Base-by-base conservation (phyloP, 2,797 vertebrate genomes). In the Molossus molossus region DNA sequence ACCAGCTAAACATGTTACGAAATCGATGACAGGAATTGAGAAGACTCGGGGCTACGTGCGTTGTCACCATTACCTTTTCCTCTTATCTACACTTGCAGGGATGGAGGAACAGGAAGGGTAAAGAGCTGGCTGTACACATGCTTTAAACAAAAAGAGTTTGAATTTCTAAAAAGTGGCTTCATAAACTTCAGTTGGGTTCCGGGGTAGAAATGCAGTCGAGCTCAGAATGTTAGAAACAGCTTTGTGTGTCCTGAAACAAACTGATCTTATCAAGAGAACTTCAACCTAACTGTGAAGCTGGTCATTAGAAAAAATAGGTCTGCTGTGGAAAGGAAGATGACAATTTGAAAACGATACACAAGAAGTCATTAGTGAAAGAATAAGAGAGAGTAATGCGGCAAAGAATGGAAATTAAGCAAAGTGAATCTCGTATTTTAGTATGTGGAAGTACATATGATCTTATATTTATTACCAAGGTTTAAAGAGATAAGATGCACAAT, bases 101-200 rank as follows among this genome's bases (percentile, higher is more conserved):
- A 40, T 82, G 10, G 23, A 88, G 12, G 18, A 11, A 75, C 3
- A 83, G 15, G 62, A 69, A 13, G 79, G 45, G 13, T 72, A n/a
- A 85, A 58, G 15, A 86, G 37, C 21, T 96, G 20, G 6, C 20
- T 95, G 95, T 92, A 85, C 82, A 82, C 15, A 58, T 69, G 23
- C n/a, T 82, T 95, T 80, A 87, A 84, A 84, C 85, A 20, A 95
- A 85, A 77, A 1, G 23, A 70, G n/a, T 84, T 72, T 90, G 33
- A 18, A 29, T 84, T 90, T 92, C 40, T 87, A 73, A 96, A 95
- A 92, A 91, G 40, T 62, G 37, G 21, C 27, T 88, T 85, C 20
- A 62, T 72, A 82, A 76, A 81, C 27, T 84, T 95, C 50, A 75
- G 2, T 27, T 82, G 73, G 21, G 20, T 77, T 94, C 62, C 45